These are phyloP conservation scores for Drosophila macrothrix DNA, from an alignment of 2,888 invertebrate species.

Conservation along the genomic window DNA sequence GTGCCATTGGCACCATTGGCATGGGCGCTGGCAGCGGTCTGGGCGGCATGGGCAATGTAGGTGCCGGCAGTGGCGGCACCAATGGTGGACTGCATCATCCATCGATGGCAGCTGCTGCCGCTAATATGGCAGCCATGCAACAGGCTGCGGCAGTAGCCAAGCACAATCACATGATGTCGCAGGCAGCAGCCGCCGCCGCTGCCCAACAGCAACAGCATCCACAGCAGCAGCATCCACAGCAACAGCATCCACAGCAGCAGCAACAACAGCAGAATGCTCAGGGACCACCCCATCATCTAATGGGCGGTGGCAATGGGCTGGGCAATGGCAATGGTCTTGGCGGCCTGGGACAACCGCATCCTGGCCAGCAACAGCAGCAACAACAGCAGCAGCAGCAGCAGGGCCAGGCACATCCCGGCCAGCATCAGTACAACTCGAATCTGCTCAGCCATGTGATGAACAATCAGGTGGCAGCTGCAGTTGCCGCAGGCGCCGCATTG, in stretches of 20 bases:
- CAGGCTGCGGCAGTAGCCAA: constrained; percentile 83
- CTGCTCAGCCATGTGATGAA: constrained; percentile 84
- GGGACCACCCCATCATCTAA: constrained; percentile 85
- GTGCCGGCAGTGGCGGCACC: constrained; percentile 73
- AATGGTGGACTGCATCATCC: constrained; percentile 83
- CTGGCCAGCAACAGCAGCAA: constrained; percentile 86
- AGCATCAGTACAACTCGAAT: constrained; percentile 84
- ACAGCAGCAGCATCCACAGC: constrained; percentile 84
- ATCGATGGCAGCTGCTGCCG: constrained; percentile 82
- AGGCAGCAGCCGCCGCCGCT: constrained; percentile 81
- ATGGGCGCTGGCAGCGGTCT: constrained; percentile 84
- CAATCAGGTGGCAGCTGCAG: constrained; percentile 81
- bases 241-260: constrained; percentile 86
- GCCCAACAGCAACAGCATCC: constrained; percentile 86
- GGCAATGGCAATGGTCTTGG: constrained; percentile 86
- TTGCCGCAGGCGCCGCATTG: constrained; percentile 78
- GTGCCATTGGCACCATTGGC: constrained; percentile 84
- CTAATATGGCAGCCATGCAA: constrained; percentile 83
- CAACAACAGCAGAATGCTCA: constrained; percentile 86
- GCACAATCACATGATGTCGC: constrained; percentile 84
- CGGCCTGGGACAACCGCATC: constrained; percentile 85
- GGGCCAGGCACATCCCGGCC: constrained; percentile 62
- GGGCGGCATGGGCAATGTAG: constrained; percentile 82
- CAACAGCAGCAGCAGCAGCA: constrained; percentile 49
- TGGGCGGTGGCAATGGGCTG: constrained; percentile 74